Percentiles rank a stretch among this genome's conserved stretches.
Evolutionary conservation across 2,113 vertebrate species (phyloP).

Genomic region (Diglossa brunneiventris): DNA sequence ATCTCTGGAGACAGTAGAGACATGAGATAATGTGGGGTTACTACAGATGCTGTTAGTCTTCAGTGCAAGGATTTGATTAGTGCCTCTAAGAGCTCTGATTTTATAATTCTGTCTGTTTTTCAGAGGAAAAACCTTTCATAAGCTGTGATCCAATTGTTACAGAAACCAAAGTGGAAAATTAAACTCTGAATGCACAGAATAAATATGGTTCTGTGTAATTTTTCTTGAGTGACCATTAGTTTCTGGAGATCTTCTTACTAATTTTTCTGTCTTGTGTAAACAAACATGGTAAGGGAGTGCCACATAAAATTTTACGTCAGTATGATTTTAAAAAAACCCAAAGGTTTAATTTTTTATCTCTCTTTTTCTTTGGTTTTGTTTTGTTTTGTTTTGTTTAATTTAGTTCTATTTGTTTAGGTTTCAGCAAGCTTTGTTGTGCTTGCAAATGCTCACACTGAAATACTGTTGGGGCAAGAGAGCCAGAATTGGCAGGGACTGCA

Average conservation of each 20-base stretch:
- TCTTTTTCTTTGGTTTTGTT: background rate
- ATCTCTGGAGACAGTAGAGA: background rate
- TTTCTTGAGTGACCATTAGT: background rate
- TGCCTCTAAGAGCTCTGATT: background rate
- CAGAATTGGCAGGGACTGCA: background rate
- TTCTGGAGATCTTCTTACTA: background rate
- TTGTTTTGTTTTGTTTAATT: background rate
- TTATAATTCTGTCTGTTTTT: background rate
- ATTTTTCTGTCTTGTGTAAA: background rate
- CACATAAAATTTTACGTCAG: background rate
- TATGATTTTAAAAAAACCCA: background rate
- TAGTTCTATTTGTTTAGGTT: background rate
- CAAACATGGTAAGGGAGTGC: background rate
- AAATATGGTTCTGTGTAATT: background rate
- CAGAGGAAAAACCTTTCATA: background rate
- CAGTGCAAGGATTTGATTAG: background rate
- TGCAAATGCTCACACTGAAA: background rate
- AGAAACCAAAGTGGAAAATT: background rate
- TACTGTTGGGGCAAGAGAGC: background rate
- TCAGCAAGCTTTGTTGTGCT: background rate
- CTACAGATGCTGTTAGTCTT: background rate
- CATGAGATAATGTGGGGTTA: background rate
- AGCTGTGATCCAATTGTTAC: background rate
- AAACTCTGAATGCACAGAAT: background rate
- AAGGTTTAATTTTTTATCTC: background rate